These are phyloP conservation scores for Marronus borbonicus DNA, from an alignment of 2,888 invertebrate species.

Conservation along the genomic window DNA sequence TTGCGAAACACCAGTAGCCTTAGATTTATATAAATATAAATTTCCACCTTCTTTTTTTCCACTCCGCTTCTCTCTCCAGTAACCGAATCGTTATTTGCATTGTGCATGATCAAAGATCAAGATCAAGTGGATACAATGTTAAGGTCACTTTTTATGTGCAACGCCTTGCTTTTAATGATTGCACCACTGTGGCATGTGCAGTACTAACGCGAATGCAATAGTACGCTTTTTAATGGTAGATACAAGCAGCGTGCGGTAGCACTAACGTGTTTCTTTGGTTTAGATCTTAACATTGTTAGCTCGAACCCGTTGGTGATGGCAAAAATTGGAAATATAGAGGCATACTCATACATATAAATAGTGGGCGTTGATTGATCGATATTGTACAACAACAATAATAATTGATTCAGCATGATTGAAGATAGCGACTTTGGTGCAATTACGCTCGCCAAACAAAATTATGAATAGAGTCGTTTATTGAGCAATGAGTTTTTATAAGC, in stretches of 20 bases:
- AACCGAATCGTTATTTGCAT: slow-evolving; percentile 48
- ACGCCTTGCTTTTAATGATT: slow-evolving; percentile 50
- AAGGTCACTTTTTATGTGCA: slow-evolving; percentile 54
- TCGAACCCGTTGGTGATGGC: neutral
- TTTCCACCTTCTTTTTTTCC: slow-evolving; percentile 41
- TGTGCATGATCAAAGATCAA: slow-evolving; percentile 53
- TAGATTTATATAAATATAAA: slow-evolving; percentile 39
- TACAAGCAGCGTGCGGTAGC: slow-evolving; percentile 26
- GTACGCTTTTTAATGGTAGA: slow-evolving; percentile 35
- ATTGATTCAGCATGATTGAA: slow-evolving; percentile 36
- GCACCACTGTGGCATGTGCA: slow-evolving; percentile 47
- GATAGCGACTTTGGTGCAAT: slow-evolving; percentile 19
- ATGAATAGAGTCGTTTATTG: slow-evolving; percentile 22
- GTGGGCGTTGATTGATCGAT: slow-evolving; percentile 43
- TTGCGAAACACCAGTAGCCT: slow-evolving; percentile 48
- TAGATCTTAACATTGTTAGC: neutral
- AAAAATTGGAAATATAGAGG: slow-evolving; percentile 11
- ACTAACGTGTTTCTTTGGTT: slow-evolving; percentile 35
- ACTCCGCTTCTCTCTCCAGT: slow-evolving; percentile 30
- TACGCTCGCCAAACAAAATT: slow-evolving; percentile 30
- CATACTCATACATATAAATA: neutral
- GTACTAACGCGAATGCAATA: slow-evolving; percentile 39
- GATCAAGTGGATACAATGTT: slow-evolving; percentile 54
- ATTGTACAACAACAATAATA: slow-evolving; percentile 42
- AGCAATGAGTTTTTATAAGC: slow-evolving; percentile 19